Evolutionary conservation across 2,888 invertebrate genomes (phyloP), one percentile per base, ranked within the genome.

Genomic region (Watsonalla cultraria): DNA sequence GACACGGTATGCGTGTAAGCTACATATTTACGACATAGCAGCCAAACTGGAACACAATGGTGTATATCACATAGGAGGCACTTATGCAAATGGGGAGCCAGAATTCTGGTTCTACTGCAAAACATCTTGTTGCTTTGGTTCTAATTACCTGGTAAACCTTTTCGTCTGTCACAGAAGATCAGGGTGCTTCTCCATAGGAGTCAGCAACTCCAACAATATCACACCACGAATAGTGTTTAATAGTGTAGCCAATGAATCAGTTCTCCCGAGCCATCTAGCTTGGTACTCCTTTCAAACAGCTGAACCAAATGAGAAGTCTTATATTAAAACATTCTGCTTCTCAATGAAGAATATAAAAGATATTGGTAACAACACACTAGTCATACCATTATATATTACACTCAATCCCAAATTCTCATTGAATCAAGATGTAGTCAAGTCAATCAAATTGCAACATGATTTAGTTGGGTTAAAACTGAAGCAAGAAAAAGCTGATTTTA

Each of bases 21-120:
- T 90, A 8, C 80, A 76, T 46, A 68, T 90, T 14, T 76, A 74
- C 60, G 76, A 86, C 58, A 55, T 72, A 34, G 45, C 56, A 15
- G 14, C 53, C 2, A 86, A 84, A 65, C 53, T 85, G n/a, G 67
- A 63, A 54, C 51, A 59, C 2, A 62, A 53, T 13, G 67, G 65
- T 8, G 72, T 74, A 37, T 84, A 77, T 61, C 81, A 86, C 48
- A 84, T 90, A 37, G 90, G 90, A 37, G 90, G 88, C 34, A 82
- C 84, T 37, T 84, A 82, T 53, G 64, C 64, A 1, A 66, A 66
- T 0, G 55, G 64, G 0, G 67, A 70, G 5, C 65, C 86, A 8
- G 86, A 88, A 5, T 64, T 86, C 11, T 89, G 87, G 87, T 90
- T 90, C 58, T 85, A 77, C 53, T 82, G 62, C 33, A 74, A 77